Evolutionary conservation across 2,113 vertebrate genomes (phyloP).

Genomic region (Macrotis lagotis): DNA sequence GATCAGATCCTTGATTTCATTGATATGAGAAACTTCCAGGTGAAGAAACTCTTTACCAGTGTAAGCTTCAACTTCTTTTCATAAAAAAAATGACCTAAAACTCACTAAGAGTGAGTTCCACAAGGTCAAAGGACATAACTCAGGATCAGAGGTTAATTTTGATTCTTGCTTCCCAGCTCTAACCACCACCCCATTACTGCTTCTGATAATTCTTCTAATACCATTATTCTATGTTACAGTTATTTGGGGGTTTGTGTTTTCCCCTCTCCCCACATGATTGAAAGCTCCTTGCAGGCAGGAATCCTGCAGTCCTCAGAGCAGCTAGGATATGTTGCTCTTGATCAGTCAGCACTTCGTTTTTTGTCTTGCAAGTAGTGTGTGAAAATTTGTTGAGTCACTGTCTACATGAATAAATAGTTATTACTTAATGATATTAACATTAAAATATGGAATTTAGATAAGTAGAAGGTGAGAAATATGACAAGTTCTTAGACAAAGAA

Average conservation of each 20-base stretch:
- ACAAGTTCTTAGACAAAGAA: background rate
- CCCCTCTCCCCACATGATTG: background rate
- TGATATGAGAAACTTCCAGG: background rate
- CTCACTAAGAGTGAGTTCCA: background rate
- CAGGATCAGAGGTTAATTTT: background rate
- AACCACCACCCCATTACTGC: background rate
- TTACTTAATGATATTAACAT: too few relatives aligned
- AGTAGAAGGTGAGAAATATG: background rate
- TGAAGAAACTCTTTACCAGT: background rate
- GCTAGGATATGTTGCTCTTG: background rate
- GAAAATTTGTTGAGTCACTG: slow-evolving; percentile 1
- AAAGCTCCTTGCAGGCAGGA: background rate
- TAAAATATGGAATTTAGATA: background rate
- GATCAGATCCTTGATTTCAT: background rate
- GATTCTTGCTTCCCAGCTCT: background rate
- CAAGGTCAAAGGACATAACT: background rate
- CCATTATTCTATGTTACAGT: background rate
- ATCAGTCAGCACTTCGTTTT: background rate
- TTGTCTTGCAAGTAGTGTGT: background rate
- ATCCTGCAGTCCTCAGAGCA: background rate
- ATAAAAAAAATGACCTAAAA: background rate
- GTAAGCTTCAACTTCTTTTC: background rate
- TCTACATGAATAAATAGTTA: background rate
- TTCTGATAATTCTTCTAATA: background rate
- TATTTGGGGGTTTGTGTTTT: background rate